Evolutionary conservation across 2,888 invertebrate species (phyloP), one percentile per base, ranked within the genome.

Genomic region (Lutraria lutraria): DNA sequence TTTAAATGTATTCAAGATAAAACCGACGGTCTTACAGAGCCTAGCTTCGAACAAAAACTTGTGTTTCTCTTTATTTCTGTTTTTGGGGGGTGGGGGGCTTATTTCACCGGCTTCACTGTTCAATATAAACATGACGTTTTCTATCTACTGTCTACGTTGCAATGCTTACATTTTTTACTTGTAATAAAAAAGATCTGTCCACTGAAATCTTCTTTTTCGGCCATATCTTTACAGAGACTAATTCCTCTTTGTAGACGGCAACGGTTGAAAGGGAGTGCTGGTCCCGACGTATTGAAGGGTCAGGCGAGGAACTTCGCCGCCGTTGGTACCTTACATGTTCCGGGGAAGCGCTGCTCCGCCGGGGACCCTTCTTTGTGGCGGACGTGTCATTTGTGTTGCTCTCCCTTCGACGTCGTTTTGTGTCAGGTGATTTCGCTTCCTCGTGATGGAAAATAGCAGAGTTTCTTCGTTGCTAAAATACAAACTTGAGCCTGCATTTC

Each of bases 181-280:
- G 95, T 72, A 94, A 90, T 53, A 95, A 91, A n/a, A 96, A 93
- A 19, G 88, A 85, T 81, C 95, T 93, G 84, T 96, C 95, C 29
- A 94, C 84, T 21, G 83, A 83, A 76, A 96, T 90, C 76, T 94
- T 94, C 68, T 92, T 92, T 85, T 94, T 95, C 54, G 92, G 87
- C 81, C 95, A 93, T 56, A 90, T 93, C 89, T 95, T 95, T 21
- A 96, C 92, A 12, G 95, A 95, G 4, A 96, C 95, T 2, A 94
- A 76, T 10, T 92, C 93, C 0, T 94, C 95, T 43, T 93, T 93
- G 80, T 94, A 94, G 12, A 86, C 87, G 8, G 95, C 96, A 12
- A 95, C 92, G 15, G 93, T 91, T 43, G 93, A 92, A 83, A 88
- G 93, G 8, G 87, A 87, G 68, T 89, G 88, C 8, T 88, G 90